A percentile compares a stretch with the other conserved stretches of the same genome.
phyloP scores from a whole-genome alignment of 2,888 invertebrate species.

The Pemphredon lugubris region DNA sequence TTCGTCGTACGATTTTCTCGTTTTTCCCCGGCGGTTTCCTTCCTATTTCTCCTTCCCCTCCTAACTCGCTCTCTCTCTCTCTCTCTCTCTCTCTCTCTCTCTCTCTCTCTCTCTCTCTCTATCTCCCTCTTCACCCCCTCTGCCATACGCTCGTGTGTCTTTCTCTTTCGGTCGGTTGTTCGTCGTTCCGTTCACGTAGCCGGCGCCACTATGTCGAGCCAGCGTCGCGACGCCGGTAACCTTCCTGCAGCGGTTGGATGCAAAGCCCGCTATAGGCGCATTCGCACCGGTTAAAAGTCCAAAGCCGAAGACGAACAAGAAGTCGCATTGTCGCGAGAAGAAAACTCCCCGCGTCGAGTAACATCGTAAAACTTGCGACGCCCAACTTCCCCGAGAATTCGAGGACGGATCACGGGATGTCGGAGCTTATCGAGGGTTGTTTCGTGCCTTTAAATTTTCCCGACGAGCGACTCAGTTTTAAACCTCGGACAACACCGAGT shows the following conservation, averaged over 20 bases:
- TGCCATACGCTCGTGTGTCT: slow-evolving; percentile 19
- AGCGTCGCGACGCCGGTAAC: slow-evolving; percentile 63
- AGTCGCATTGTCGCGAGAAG: neutral
- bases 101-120: neutral
- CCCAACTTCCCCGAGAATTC: too few relatives aligned
- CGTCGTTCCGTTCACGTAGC: slow-evolving; percentile 57
- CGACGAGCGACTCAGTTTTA: too few relatives aligned
- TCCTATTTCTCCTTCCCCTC: neutral
- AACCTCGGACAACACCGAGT: too few relatives aligned
- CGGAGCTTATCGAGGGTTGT: too few relatives aligned
- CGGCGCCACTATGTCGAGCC: slow-evolving; percentile 66
- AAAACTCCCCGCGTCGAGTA: neutral
- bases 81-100: neutral
- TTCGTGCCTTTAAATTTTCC: too few relatives aligned
- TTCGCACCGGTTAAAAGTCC: slow-evolving; percentile 22
- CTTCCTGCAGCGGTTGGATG: slow-evolving; percentile 39
- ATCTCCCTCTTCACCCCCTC: neutral
- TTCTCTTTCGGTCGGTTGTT: slow-evolving; percentile 22
- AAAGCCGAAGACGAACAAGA: slow-evolving; percentile 1
- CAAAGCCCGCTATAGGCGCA: slow-evolving; percentile 35
- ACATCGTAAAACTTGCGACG: too few relatives aligned
- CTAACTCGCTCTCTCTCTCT: too few relatives aligned
- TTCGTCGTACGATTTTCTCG: slow-evolving; percentile 9
- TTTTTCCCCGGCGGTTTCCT: slow-evolving; percentile 38
- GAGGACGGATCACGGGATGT: too few relatives aligned